A percentile compares a stretch with the other conserved stretches of the same genome.
Conservation (phyloP, 2,888 invertebrate genomes). For the Biston stratarius region DNA sequence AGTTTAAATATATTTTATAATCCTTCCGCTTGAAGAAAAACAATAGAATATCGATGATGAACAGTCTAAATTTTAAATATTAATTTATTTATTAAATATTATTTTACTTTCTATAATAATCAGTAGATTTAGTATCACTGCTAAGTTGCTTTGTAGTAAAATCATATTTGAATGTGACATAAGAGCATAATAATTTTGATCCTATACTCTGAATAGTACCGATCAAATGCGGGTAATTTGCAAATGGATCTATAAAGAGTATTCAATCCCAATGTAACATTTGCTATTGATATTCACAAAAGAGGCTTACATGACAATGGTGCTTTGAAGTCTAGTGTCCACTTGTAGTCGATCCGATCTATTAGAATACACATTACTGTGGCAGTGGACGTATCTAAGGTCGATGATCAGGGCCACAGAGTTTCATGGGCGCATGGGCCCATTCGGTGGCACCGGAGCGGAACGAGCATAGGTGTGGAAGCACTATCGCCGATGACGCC, state of each 20-base stretch:
- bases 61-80: neutral
- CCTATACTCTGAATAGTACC: constrained; percentile 15
- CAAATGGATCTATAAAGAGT: constrained; percentile 55
- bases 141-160: neutral
- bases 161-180: neutral
- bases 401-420: constrained; percentile 56
- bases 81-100: too few species aligned
- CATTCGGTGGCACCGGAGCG: constrained; percentile 70
- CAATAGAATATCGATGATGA: too few species aligned
- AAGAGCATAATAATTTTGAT: constrained; percentile 8
- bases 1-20: too few species aligned
- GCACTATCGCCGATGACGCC: constrained; percentile 67
- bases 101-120: too few species aligned
- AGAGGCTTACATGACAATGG: constrained; percentile 55
- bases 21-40: too few species aligned
- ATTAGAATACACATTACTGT: constrained; percentile 46
- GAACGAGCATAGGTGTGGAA: constrained; percentile 59
- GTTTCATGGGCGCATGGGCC: constrained; percentile 45
- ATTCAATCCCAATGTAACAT: constrained; percentile 58
- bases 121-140: neutral
- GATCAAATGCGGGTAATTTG: constrained; percentile 71
- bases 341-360: constrained; percentile 73
- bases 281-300: constrained; percentile 62
- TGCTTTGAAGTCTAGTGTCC: constrained; percentile 61
- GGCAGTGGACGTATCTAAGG: constrained; percentile 61